Evolutionary conservation across 1,140 invertebrate species (phyloP).

Genomic region (Procambarus clarkii): DNA sequence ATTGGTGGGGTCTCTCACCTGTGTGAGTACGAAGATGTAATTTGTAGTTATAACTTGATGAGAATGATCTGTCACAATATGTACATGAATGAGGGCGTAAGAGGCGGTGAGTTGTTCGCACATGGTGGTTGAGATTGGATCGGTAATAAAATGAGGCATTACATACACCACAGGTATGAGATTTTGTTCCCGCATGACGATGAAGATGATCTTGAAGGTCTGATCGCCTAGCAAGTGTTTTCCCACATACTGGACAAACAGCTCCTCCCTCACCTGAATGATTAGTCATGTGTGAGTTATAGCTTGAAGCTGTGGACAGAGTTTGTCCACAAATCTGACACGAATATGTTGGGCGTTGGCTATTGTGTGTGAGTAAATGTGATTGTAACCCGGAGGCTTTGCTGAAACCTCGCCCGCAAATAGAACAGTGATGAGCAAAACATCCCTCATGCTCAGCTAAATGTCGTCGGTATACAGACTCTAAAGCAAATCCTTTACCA

Average conservation of each 20-base stretch:
- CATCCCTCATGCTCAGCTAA: constrained; percentile 63
- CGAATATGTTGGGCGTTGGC: constrained; percentile 29
- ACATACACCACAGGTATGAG: constrained; percentile 62
- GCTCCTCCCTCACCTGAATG: constrained; percentile 28
- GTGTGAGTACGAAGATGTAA: constrained; percentile 92
- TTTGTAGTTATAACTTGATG: constrained; percentile 93
- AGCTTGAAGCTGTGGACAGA: constrained; percentile 19
- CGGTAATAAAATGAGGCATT: constrained; percentile 61
- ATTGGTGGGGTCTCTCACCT: constrained; percentile 95
- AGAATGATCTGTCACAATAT: constrained; percentile 93
- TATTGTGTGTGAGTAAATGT: constrained; percentile 60
- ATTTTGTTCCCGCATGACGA: constrained; percentile 57
- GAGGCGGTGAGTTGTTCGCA: constrained; percentile 43
- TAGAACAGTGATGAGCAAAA: constrained; percentile 58
- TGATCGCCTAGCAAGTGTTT: constrained; percentile 48
- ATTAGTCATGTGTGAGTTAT: constrained; percentile 28
- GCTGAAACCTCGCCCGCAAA: constrained; percentile 68
- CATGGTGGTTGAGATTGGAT: constrained; percentile 63
- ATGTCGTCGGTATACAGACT: constrained; percentile 66
- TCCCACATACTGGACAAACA: constrained; percentile 65
- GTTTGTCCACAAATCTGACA: constrained; percentile 58
- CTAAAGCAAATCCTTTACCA: constrained; percentile 65
- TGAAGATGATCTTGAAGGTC: constrained; percentile 66
- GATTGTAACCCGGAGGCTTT: constrained; percentile 65
- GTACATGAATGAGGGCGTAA: constrained; percentile 79